Conservation (phyloP, 2,888 invertebrate species). For the Melanophora roralis region DNA sequence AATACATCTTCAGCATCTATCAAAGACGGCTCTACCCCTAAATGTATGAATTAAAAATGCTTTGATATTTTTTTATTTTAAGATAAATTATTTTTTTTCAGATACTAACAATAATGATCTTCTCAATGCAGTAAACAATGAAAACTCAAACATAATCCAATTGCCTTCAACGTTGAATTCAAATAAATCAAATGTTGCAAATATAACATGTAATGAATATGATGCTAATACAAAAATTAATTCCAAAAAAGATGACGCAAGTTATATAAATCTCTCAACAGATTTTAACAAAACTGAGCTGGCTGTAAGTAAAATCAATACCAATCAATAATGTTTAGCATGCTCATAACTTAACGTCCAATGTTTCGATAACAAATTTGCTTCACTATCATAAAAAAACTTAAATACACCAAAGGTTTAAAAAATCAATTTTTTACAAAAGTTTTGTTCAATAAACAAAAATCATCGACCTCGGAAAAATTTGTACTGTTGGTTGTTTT, state of each 20-base stretch:
- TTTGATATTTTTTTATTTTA: too few species aligned
- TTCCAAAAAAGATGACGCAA: slow-evolving; percentile 31
- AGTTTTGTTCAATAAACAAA: too few species aligned
- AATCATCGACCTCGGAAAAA: too few species aligned
- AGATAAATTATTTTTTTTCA: slow-evolving; percentile 80
- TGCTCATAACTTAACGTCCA: too few species aligned
- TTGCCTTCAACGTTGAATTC: slow-evolving; percentile 27
- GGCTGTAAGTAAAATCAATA: slow-evolving; percentile 45
- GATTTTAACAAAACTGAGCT: slow-evolving; percentile 33
- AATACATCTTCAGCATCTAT: slow-evolving; percentile 29
- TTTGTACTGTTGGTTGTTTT: too few species aligned
- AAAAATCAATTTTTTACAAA: too few species aligned
- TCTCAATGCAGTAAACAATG: slow-evolving; percentile 26
- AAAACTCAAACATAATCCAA: slow-evolving; percentile 23
- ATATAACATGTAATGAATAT: slow-evolving; percentile 18
- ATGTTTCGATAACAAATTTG: too few species aligned
- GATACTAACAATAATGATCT: slow-evolving; percentile 20
- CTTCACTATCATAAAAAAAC: too few species aligned
- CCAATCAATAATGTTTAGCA: too few species aligned
- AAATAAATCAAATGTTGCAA: slow-evolving; percentile 3
- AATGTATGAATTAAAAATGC: too few species aligned
- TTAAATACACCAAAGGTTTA: too few species aligned
- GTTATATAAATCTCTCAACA: slow-evolving; percentile 16
- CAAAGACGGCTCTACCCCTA: slow-evolving; percentile 58
- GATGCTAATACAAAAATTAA: slow-evolving; percentile 12